Evolutionary conservation across 2,888 invertebrate genomes (phyloP).

Genomic region (Prostheceraeus crozeri): DNA sequence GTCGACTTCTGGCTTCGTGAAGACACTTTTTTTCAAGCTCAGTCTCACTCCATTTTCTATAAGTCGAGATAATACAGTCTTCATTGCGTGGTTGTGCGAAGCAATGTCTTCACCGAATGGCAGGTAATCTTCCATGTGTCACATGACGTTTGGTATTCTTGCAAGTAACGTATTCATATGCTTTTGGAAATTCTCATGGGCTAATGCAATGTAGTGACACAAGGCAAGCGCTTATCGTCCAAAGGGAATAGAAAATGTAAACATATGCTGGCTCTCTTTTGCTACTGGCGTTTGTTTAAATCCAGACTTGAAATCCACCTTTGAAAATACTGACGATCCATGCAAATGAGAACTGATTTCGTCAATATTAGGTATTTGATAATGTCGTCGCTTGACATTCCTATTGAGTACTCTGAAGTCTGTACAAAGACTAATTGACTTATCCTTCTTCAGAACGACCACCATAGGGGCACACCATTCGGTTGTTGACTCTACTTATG

Average conservation of each 20-base stretch:
- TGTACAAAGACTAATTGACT: conserved; percentile 2
- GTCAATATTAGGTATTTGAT: neutral
- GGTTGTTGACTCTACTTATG: neutral
- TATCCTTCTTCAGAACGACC: conserved; percentile 18
- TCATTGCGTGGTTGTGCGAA: too few relatives aligned
- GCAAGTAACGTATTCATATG: neutral
- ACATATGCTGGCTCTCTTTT: conserved; percentile 6
- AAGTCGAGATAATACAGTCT: too few relatives aligned
- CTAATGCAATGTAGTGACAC: conserved; percentile 25
- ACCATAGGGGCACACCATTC: conserved; percentile 21
- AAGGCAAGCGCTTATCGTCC: conserved; percentile 24
- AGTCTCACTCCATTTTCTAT: conserved; percentile 1
- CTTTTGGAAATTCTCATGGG: conserved; percentile 26
- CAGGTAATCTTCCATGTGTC: neutral
- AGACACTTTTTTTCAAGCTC: neutral
- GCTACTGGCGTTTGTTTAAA: conserved; percentile 5
- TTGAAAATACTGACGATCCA: conserved; percentile 3
- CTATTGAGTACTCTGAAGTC: conserved; percentile 5
- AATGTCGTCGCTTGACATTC: neutral
- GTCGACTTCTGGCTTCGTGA: neutral
- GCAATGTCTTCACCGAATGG: too few relatives aligned
- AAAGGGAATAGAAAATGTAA: conserved; percentile 9
- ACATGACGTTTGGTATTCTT: neutral
- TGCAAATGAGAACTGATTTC: conserved; percentile 9
- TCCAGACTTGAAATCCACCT: neutral